Evolutionary conservation across 2,888 invertebrate genomes (phyloP).

Genomic region (Leucoptera coffeella): DNA sequence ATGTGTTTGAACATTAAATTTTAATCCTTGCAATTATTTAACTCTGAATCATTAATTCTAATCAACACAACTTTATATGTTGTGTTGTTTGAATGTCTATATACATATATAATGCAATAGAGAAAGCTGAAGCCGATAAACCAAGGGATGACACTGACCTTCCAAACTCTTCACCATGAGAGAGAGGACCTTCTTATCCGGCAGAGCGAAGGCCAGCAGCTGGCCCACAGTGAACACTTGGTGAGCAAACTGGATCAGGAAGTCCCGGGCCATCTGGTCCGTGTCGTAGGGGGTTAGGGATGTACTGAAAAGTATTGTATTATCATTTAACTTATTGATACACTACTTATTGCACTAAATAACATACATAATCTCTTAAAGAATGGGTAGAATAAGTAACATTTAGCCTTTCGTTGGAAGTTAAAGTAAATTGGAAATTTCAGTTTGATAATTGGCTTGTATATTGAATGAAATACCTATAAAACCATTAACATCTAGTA

Average conservation of each 20-base stretch:
- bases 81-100: no score
- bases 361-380: neutral
- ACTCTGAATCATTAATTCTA: no score
- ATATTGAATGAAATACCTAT: no score
- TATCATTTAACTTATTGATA: constrained; percentile 2
- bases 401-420: no score
- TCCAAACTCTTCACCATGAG: constrained; percentile 84
- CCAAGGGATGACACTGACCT: constrained; percentile 53
- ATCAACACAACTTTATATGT: no score
- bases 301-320: constrained; percentile 52
- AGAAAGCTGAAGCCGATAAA: neutral
- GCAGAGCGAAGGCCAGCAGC: constrained; percentile 83
- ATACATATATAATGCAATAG: no score
- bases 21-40: no score
- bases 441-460: no score
- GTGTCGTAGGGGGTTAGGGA: constrained; percentile 90
- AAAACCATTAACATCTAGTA: no score
- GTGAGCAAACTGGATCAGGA: constrained; percentile 81
- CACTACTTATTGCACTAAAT: neutral
- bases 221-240: constrained; percentile 90
- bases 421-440: no score
- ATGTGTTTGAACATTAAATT: no score
- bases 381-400: no score
- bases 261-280: constrained; percentile 94
- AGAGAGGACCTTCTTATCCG: constrained; percentile 81